phyloP scores from a whole-genome alignment of 2,888 invertebrate species.

The Myopa tessellatipennis region DNA sequence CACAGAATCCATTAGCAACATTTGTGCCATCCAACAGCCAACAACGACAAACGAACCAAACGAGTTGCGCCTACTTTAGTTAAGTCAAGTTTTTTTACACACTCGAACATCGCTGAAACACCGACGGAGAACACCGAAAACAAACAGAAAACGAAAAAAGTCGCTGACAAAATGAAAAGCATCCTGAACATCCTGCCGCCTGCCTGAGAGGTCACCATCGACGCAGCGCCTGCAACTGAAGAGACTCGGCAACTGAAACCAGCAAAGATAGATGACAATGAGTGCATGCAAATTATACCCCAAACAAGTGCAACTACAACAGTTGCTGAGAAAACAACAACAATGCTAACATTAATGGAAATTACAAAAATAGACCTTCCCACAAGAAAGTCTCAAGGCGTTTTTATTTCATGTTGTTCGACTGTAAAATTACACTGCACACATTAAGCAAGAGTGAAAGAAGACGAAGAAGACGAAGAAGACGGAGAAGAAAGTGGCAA shows the following conservation, averaged over 20 bases:
- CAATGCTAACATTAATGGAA: slow-evolving; percentile 13
- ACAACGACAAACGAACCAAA: neutral
- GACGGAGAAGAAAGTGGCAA: slow-evolving; percentile 1
- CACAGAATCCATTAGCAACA: slow-evolving; percentile 30
- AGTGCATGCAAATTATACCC: slow-evolving; percentile 11
- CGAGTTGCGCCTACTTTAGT: slow-evolving; percentile 21
- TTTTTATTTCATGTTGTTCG: slow-evolving; percentile 2
- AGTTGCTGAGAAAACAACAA: neutral
- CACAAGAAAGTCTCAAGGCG: slow-evolving; percentile 32
- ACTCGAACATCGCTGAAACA: neutral
- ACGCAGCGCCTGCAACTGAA: slow-evolving; percentile 21
- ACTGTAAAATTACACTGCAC: slow-evolving; percentile 13
- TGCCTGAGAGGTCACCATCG: neutral
- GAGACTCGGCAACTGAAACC: neutral
- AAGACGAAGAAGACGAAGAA: too few species aligned
- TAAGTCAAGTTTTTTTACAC: slow-evolving; percentile 11
- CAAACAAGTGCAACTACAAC: neutral
- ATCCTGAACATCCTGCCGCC: neutral
- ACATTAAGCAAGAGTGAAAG: neutral
- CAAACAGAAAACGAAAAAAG: neutral
- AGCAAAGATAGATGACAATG: slow-evolving; percentile 4
- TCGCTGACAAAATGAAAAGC: neutral
- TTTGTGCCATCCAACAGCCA: slow-evolving; percentile 1
- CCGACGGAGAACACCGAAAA: neutral
- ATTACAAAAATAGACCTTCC: slow-evolving; percentile 17